These are phyloP conservation scores for Piprites chloris DNA, from an alignment of 2,113 vertebrate genomes.

Conservation along the genomic window DNA sequence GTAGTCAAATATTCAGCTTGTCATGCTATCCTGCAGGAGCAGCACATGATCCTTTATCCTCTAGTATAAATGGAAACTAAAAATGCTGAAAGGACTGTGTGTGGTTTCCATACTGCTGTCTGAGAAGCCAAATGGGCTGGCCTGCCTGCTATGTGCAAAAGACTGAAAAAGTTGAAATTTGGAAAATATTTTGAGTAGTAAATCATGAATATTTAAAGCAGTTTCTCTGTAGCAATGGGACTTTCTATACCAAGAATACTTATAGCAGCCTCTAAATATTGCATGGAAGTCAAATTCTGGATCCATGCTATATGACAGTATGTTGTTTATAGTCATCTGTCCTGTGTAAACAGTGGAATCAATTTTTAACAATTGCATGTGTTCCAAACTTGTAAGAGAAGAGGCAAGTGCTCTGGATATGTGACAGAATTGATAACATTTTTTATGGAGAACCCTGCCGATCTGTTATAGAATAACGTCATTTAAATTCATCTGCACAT, in stretches of 20 bases:
- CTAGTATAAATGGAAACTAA: neutral
- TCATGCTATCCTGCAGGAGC: accelerated
- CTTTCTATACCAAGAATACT: neutral
- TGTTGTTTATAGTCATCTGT: neutral
- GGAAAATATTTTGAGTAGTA: neutral
- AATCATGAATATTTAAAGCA: neutral
- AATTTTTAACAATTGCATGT: neutral
- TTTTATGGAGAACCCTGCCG: neutral
- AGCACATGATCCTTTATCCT: neutral
- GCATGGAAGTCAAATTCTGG: neutral
- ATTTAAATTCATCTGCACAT: neutral
- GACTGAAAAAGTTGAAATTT: neutral
- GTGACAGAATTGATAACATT: neutral
- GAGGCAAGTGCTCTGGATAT: neutral
- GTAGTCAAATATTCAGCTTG: neutral
- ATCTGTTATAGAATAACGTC: neutral
- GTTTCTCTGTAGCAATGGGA: neutral
- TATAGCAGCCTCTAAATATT: neutral
- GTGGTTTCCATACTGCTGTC: neutral
- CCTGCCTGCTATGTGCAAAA: neutral
- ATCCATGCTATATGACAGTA: neutral
- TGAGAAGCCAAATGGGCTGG: neutral
- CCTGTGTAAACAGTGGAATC: neutral
- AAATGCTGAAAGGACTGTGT: neutral
- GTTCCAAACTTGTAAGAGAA: neutral